Conservation (phyloP, 1,140 invertebrate genomes). For the Pogonomyrmex barbatus region DNA sequence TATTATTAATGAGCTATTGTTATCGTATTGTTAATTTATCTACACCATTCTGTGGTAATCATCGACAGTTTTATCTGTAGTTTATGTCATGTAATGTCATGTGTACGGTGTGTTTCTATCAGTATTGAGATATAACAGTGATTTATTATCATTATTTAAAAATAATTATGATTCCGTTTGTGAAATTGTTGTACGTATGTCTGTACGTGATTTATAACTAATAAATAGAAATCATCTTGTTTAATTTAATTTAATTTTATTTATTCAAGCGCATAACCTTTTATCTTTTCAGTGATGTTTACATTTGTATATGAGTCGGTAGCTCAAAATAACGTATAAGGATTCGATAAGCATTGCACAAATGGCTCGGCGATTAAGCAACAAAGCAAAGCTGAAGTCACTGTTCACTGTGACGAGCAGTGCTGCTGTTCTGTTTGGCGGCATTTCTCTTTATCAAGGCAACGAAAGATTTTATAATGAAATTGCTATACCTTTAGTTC, state of each 20-base stretch:
- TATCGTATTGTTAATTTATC: too few species aligned
- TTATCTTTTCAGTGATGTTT: neutral
- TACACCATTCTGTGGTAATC: too few species aligned
- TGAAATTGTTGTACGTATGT: neutral
- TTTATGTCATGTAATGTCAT: too few species aligned
- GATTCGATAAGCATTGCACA: neutral
- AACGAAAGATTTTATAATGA: conserved; percentile 93
- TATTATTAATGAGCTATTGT: too few species aligned
- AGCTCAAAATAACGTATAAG: neutral
- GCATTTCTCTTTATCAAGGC: conserved; percentile 89
- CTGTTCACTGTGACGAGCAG: conserved; percentile 78
- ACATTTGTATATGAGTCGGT: neutral
- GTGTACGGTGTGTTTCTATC: neutral
- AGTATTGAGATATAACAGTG: neutral
- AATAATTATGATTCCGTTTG: neutral
- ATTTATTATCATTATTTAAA: neutral
- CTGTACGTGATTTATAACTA: neutral
- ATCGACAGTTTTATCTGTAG: too few species aligned
- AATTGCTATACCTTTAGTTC: conserved; percentile 90
- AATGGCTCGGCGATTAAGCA: conserved; percentile 75
- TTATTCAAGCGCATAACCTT: neutral
- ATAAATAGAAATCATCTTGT: neutral
- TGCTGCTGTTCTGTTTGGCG: conserved; percentile 88
- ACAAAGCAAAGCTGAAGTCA: conserved; percentile 79
- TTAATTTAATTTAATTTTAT: neutral